Conservation (phyloP, 2,113 vertebrate species). For the Malurus alboscapulatus region DNA sequence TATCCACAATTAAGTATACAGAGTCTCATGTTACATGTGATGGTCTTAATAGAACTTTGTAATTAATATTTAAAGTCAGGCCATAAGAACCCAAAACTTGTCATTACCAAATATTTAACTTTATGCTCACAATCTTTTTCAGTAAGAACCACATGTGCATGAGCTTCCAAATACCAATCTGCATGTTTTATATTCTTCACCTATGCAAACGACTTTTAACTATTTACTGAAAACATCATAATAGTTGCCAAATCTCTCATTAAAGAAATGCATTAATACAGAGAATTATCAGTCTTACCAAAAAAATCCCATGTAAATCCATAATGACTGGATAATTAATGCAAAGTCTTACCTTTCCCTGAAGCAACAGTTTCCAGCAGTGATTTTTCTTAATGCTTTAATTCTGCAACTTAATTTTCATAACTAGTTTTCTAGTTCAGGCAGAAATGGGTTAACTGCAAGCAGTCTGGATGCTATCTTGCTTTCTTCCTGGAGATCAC, state of each 20-base stretch:
- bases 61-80: neutral
- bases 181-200: neutral
- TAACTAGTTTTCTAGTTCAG: constrained; percentile 4
- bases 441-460: constrained; percentile 30
- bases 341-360: constrained; percentile 40
- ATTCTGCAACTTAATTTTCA: neutral
- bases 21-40: neutral
- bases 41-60: neutral
- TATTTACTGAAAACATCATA: neutral
- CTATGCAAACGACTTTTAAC: neutral
- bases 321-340: neutral
- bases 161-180: neutral
- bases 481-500: constrained; percentile 59
- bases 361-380: neutral
- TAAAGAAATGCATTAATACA: neutral
- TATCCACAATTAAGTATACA: neutral
- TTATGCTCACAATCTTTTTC: neutral
- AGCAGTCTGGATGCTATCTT: constrained; percentile 27
- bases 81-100: neutral
- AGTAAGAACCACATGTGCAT: neutral
- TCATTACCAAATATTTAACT: neutral
- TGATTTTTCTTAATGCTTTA: neutral
- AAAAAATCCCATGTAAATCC: neutral
- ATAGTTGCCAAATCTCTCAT: neutral
- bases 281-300: neutral